A percentile compares a stretch with the other conserved stretches of the same genome.
These are phyloP conservation scores for Sternotherus odoratus DNA, from an alignment of 2,797 vertebrate genomes.

Conservation along the genomic window DNA sequence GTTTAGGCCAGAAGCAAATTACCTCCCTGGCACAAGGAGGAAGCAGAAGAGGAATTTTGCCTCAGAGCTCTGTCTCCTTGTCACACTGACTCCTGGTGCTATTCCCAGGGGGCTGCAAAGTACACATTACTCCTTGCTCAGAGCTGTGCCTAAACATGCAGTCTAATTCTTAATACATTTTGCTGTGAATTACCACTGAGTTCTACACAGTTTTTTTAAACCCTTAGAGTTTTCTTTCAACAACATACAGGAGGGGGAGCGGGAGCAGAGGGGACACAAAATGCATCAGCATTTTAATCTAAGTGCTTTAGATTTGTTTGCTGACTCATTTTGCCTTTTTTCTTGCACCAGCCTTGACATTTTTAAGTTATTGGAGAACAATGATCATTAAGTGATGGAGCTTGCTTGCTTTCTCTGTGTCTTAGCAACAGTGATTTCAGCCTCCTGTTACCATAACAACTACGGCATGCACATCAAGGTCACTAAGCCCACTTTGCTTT, in stretches of 20 bases:
- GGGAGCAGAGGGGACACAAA: neutral
- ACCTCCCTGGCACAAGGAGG: neutral
- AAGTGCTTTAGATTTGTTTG: constrained; percentile 33
- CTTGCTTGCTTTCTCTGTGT: constrained; percentile 75
- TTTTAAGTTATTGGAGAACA: constrained; percentile 71
- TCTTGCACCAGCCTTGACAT: constrained; percentile 73
- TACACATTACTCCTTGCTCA: neutral
- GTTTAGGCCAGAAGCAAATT: neutral
- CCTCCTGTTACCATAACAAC: constrained; percentile 91
- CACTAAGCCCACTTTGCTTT: constrained; percentile 77
- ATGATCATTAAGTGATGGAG: constrained; percentile 79
- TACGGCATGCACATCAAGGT: constrained; percentile 86
- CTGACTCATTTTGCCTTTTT: constrained; percentile 70
- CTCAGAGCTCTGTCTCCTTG: neutral
- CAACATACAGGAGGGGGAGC: neutral
- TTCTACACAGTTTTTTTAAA: neutral
- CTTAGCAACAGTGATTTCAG: constrained; percentile 81
- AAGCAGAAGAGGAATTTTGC: neutral
- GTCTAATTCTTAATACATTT: neutral
- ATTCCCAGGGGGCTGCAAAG: neutral
- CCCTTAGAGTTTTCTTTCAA: neutral
- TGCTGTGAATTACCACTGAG: neutral
- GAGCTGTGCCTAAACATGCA: neutral
- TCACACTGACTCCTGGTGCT: neutral
- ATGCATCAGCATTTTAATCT: constrained; percentile 11